Conservation (phyloP, 2,888 invertebrate genomes). For the Brassicogethes aeneus region DNA sequence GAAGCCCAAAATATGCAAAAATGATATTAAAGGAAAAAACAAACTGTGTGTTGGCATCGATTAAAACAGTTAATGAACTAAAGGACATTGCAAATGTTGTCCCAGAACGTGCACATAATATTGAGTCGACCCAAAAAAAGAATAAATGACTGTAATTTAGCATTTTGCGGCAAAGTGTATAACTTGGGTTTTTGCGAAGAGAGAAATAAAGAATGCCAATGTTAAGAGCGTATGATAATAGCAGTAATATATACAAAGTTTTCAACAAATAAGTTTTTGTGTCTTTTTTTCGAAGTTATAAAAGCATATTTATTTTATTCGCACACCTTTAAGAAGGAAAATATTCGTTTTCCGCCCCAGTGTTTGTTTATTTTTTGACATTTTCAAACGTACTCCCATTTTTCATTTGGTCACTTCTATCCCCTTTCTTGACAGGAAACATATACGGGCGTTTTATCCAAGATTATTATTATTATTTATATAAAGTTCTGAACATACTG, state of each 20-base stretch:
- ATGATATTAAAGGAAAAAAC: too few relatives aligned
- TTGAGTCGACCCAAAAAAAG: neutral
- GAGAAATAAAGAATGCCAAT: neutral
- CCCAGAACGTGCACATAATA: neutral
- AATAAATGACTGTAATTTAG: neutral
- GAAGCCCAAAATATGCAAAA: too few relatives aligned
- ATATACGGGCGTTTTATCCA: too few relatives aligned
- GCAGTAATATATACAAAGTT: neutral
- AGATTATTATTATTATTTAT: too few relatives aligned
- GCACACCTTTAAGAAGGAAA: neutral
- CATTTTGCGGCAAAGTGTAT: neutral
- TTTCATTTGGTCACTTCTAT: constrained; percentile 29
- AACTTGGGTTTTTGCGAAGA: neutral
- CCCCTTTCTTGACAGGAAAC: constrained; percentile 7
- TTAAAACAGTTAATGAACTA: too few relatives aligned
- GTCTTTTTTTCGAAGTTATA: constrained; percentile 15
- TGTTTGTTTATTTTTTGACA: constrained; percentile 32
- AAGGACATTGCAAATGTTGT: too few relatives aligned
- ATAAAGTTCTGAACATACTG: too few relatives aligned
- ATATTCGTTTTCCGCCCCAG: constrained; percentile 6
- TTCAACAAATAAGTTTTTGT: constrained; percentile 7
- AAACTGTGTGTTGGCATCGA: too few relatives aligned
- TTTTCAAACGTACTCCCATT: constrained; percentile 29
- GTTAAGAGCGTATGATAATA: neutral
- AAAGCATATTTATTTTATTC: constrained; percentile 16